These are phyloP conservation scores for Dasypolia templi DNA, from an alignment of 2,888 invertebrate genomes.

Conservation along the genomic window DNA sequence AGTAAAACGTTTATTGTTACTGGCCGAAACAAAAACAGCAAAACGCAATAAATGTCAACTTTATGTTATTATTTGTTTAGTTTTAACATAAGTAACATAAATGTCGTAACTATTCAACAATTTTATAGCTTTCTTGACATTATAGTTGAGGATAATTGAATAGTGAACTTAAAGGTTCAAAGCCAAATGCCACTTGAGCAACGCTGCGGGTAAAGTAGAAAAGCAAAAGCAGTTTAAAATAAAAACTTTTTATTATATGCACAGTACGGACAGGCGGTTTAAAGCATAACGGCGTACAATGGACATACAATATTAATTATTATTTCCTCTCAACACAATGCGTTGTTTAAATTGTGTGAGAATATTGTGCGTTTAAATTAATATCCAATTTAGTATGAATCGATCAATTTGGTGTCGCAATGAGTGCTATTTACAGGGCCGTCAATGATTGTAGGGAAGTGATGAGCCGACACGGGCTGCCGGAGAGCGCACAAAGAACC, in stretches of 20 bases:
- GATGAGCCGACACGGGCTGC: constrained; percentile 74
- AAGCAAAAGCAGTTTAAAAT: constrained; percentile 53
- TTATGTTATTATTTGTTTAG: constrained; percentile 53
- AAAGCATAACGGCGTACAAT: constrained; percentile 53
- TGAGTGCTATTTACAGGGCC: constrained; percentile 80
- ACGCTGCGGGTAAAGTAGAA: constrained; percentile 43
- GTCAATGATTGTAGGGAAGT: constrained; percentile 77
- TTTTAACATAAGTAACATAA: constrained; percentile 52
- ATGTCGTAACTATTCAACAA: constrained; percentile 30
- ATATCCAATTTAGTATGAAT: constrained; percentile 78
- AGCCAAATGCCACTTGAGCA: constrained; percentile 42
- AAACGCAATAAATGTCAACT: constrained; percentile 50
- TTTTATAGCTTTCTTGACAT: constrained; percentile 13
- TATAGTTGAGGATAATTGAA: constrained; percentile 29
- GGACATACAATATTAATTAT: constrained; percentile 59
- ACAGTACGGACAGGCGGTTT: constrained; percentile 39
- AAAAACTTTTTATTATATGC: constrained; percentile 54
- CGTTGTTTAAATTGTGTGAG: constrained; percentile 66
- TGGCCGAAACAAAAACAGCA: constrained; percentile 28
- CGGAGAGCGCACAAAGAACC: constrained; percentile 79
- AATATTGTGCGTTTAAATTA: constrained; percentile 69
- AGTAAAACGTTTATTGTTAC: constrained; percentile 31
- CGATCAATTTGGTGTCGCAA: constrained; percentile 78
- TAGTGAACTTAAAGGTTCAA: constrained; percentile 29
- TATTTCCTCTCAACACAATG: constrained; percentile 60